Percentiles rank a stretch among this genome's conserved stretches.
Evolutionary conservation across 2,888 invertebrate genomes (phyloP).

Genomic region (Trichogramma dendrolimi): DNA sequence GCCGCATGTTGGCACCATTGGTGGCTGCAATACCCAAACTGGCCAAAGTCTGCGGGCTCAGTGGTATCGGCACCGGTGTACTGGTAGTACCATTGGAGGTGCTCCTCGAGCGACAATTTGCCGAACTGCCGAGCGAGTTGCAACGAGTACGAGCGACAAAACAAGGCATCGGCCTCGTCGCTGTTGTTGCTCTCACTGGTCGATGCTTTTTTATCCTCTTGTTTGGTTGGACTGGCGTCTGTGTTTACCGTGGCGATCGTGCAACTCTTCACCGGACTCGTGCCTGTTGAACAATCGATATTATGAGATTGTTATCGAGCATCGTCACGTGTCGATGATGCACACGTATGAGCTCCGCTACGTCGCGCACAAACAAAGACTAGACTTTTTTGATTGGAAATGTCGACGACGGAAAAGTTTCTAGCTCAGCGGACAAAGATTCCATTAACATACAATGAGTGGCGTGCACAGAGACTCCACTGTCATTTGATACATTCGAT

Average conservation of each 20-base stretch:
- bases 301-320: neutral
- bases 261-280: neutral
- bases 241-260: neutral
- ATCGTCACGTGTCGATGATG: no score
- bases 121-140: slow-evolving; percentile 60
- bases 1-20: slow-evolving; percentile 51
- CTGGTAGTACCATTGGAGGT: slow-evolving; percentile 31
- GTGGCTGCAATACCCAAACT: slow-evolving; percentile 62
- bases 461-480: no score
- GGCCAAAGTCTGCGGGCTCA: slow-evolving; percentile 63
- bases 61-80: slow-evolving; percentile 44
- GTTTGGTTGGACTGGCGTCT: neutral
- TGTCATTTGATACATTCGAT: no score
- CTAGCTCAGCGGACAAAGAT: no score
- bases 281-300: neutral
- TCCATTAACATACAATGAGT: no score
- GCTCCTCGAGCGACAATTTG: slow-evolving; percentile 27
- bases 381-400: no score
- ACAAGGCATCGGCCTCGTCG: slow-evolving; percentile 7
- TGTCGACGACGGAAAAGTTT: no score
- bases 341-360: no score
- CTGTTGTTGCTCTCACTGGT: neutral
- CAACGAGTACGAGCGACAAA: slow-evolving; percentile 56
- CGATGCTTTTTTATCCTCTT: no score
- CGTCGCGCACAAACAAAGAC: no score